These are phyloP conservation scores for Conistra vaccinii DNA, from an alignment of 2,888 invertebrate genomes.

Conservation along the genomic window DNA sequence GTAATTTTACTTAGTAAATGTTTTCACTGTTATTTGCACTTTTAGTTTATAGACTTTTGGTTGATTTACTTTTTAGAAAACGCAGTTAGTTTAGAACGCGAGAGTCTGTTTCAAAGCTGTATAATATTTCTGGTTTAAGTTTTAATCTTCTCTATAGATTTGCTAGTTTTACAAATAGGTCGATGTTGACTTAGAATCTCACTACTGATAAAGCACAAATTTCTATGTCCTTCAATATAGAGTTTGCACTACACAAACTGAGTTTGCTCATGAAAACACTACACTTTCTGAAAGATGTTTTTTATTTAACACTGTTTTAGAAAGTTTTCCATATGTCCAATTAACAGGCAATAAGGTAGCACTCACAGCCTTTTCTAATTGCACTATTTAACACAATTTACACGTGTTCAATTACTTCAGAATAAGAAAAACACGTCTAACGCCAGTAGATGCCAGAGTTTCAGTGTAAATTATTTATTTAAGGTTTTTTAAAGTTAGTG, in stretches of 20 bases:
- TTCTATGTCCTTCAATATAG: conserved; percentile 5
- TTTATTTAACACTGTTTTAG: conserved; percentile 23
- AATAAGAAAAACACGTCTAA: conserved; percentile 24
- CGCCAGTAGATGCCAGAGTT: conserved; percentile 63
- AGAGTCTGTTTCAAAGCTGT: not conserved
- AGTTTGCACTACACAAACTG: not conserved
- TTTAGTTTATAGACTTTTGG: not conserved
- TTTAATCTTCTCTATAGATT: conserved; percentile 5
- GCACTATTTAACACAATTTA: conserved; percentile 21
- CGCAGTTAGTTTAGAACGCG: not conserved
- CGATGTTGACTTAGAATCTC: conserved; percentile 14
- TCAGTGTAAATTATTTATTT: conserved; percentile 68
- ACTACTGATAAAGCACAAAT: conserved; percentile 11
- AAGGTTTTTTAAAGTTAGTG: conserved; percentile 59
- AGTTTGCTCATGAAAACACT: not conserved
- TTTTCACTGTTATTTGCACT: not conserved
- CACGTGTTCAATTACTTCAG: conserved; percentile 4
- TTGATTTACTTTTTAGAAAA: not conserved
- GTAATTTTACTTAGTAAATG: not conserved
- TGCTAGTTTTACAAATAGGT: not conserved
- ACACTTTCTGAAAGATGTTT: not conserved
- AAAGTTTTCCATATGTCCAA: conserved; percentile 20
- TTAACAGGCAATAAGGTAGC: conserved; percentile 29
- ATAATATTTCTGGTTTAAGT: not conserved
- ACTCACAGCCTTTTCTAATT: conserved; percentile 24